Percentiles rank a stretch among this genome's conserved stretches.
These are phyloP conservation scores for Pocota personata DNA, from an alignment of 2,888 invertebrate species.

Conservation along the genomic window DNA sequence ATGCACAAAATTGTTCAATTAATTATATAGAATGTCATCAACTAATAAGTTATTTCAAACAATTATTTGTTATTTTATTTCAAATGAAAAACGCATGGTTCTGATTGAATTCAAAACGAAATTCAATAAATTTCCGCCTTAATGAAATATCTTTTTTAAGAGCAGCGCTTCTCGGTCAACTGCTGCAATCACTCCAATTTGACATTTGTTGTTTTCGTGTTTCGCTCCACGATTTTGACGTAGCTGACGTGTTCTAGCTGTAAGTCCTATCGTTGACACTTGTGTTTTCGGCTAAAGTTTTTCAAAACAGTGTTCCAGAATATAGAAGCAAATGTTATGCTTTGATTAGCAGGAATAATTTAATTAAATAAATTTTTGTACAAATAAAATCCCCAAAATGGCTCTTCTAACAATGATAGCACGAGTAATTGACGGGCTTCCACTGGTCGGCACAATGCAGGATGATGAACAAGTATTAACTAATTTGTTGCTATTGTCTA, in stretches of 20 bases:
- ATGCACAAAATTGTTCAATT: no score
- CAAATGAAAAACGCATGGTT: no score
- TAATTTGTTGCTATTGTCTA: background rate
- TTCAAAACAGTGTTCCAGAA: conserved; percentile 4
- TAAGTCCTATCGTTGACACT: conserved; percentile 18
- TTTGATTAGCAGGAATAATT: background rate
- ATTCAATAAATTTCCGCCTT: background rate
- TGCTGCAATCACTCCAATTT: background rate
- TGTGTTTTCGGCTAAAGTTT: conserved; percentile 30
- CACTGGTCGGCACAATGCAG: conserved; percentile 98
- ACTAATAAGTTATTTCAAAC: no score
- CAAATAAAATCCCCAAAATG: conserved; percentile 85
- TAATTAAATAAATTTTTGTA: conserved; percentile 29
- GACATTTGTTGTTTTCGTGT: conserved; percentile 73
- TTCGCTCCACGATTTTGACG: conserved; percentile 68
- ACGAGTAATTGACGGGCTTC: conserved; percentile 96
- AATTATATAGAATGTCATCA: no score
- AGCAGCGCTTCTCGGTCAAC: background rate
- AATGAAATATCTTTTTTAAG: background rate
- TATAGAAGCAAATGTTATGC: conserved; percentile 41
- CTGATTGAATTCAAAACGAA: no score
- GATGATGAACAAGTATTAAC: conserved; percentile 96
- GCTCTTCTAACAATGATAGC: conserved; percentile 99
- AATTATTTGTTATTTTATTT: no score
- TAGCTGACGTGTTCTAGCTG: conserved; percentile 77